These are phyloP conservation scores for Antheraea yamamai DNA, from an alignment of 2,888 invertebrate genomes.

Conservation along the genomic window DNA sequence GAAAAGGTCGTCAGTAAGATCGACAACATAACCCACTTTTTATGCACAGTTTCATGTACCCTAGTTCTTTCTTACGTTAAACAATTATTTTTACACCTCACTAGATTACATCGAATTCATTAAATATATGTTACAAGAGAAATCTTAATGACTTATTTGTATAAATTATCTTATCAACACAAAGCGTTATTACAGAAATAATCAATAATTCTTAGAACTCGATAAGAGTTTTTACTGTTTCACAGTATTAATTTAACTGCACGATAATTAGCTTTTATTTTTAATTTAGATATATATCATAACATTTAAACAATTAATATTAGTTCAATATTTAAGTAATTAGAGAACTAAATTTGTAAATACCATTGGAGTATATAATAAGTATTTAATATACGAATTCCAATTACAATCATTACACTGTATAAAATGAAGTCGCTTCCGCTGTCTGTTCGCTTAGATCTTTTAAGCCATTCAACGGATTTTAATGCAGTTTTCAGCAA, in stretches of 20 bases:
- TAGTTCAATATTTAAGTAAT: background rate
- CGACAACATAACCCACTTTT: too few relatives aligned
- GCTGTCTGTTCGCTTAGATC: too few relatives aligned
- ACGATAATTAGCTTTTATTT: background rate
- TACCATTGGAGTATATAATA: background rate
- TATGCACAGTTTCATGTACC: too few relatives aligned
- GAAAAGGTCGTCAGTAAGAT: too few relatives aligned
- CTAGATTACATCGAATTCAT: slow-evolving; percentile 32
- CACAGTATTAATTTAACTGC: slow-evolving; percentile 30
- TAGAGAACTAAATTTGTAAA: background rate
- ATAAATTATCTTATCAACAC: slow-evolving; percentile 40
- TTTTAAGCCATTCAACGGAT: too few relatives aligned
- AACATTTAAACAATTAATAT: background rate
- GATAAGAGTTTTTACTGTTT: slow-evolving; percentile 36
- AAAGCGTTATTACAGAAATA: slow-evolving; percentile 27
- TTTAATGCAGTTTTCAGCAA: too few relatives aligned
- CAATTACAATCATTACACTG: background rate
- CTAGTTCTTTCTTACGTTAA: background rate
- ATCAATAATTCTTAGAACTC: slow-evolving; percentile 31
- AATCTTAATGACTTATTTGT: slow-evolving; percentile 25
- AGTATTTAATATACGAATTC: background rate
- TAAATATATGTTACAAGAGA: slow-evolving; percentile 27
- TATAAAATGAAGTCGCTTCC: too few relatives aligned
- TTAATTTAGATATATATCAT: background rate
- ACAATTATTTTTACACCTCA: slow-evolving; percentile 18